Percentiles rank a stretch among this genome's conserved stretches.
phyloP scores from a whole-genome alignment of 2,113 vertebrate species.

The Xiphophorus couchianus region DNA sequence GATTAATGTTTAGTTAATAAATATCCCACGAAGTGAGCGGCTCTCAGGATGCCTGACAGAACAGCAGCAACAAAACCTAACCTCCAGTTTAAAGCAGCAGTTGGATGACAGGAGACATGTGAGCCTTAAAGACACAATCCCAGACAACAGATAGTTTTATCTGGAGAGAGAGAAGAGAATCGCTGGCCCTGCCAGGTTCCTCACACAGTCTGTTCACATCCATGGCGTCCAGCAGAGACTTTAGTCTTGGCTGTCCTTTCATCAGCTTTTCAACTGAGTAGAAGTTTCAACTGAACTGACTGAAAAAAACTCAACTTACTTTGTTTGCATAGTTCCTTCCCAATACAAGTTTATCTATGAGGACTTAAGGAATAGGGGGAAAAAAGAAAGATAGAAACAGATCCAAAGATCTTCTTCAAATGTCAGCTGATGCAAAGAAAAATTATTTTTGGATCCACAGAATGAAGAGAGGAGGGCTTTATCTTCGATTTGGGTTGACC shows the following conservation, averaged over 20 bases:
- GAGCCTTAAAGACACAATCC: neutral
- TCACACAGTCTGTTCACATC: constrained; percentile 32
- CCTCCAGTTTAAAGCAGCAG: neutral
- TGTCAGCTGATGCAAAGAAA: constrained; percentile 27
- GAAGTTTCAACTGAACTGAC: neutral
- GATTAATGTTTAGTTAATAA: too few relatives aligned
- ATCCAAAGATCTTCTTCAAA: constrained; percentile 5
- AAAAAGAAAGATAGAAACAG: neutral
- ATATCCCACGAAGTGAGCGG: too few relatives aligned
- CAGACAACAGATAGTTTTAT: constrained; percentile 26
- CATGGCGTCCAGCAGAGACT: constrained; percentile 42
- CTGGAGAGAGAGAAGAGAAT: constrained; percentile 21
- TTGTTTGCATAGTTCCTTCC: neutral
- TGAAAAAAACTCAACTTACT: neutral
- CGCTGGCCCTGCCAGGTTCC: neutral
- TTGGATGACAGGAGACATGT: neutral
- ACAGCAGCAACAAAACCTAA: neutral
- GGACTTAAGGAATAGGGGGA: neutral
- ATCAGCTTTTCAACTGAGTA: constrained; percentile 10
- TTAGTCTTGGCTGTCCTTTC: constrained; percentile 24
- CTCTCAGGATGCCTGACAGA: neutral
- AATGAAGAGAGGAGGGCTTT: constrained; percentile 41
- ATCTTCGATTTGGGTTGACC: constrained; percentile 56
- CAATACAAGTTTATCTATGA: constrained; percentile 7
- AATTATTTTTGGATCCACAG: constrained; percentile 21